Conservation (phyloP, 2,888 invertebrate species). For the Ormyrus pomaceus region DNA sequence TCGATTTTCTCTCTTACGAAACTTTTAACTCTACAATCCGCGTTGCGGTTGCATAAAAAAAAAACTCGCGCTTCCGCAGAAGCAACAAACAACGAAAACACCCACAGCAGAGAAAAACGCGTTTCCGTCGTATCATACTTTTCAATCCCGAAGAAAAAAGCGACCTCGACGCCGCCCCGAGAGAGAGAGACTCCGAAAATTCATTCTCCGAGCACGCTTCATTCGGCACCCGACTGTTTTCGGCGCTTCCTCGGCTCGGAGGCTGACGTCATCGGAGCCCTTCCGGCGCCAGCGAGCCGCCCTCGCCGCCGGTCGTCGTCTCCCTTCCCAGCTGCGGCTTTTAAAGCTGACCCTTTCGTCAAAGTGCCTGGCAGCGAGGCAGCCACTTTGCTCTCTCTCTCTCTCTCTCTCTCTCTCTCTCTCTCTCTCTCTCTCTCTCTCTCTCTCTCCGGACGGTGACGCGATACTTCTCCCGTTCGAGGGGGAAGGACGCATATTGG, state of each 20-base stretch:
- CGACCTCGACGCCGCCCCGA: too few species aligned
- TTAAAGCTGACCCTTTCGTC: conserved; percentile 41
- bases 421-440: background rate
- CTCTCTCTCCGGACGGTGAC: background rate
- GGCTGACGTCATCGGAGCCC: conserved; percentile 39
- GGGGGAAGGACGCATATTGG: background rate
- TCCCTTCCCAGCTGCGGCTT: background rate
- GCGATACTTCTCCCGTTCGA: conserved; percentile 4
- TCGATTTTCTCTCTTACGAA: too few species aligned
- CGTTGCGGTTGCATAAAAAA: too few species aligned
- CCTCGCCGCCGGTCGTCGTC: background rate
- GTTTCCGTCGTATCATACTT: too few species aligned
- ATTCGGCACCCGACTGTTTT: background rate
- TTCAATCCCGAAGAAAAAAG: too few species aligned
- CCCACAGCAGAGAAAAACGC: too few species aligned
- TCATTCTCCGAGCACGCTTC: too few species aligned
- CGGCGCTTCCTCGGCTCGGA: conserved; percentile 11
- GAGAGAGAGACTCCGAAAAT: too few species aligned
- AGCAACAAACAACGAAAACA: too few species aligned
- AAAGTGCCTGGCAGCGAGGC: conserved; percentile 10
- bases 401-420: background rate
- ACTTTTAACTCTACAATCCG: too few species aligned
- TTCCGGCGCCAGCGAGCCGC: conserved; percentile 19
- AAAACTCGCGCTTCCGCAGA: too few species aligned
- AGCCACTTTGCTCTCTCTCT: background rate